Conservation (phyloP, 2,888 invertebrate genomes). For the Chymomyza amoena region DNA sequence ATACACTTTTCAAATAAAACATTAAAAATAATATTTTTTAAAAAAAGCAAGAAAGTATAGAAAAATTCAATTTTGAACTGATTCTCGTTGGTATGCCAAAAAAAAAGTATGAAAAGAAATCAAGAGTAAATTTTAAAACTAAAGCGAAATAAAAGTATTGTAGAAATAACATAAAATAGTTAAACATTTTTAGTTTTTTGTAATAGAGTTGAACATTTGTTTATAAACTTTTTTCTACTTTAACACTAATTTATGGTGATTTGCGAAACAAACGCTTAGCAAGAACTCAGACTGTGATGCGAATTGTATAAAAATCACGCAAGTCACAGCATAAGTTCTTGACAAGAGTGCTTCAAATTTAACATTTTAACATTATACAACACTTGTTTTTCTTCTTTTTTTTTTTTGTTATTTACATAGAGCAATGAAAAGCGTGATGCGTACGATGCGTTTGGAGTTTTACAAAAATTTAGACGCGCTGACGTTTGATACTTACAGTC, state of each 20-base stretch:
- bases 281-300: slow-evolving; percentile 99
- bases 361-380: not conserved
- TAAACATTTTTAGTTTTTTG: not conserved
- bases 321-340: slow-evolving; percentile 90
- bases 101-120: slow-evolving; percentile 8
- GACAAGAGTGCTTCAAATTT: slow-evolving; percentile 76
- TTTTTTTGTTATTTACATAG: not conserved
- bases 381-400: no score
- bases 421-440: not conserved
- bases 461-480: no score
- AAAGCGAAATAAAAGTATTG: slow-evolving; percentile 5
- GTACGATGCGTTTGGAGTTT: not conserved
- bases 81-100: slow-evolving; percentile 72
- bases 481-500: slow-evolving; percentile 46
- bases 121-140: slow-evolving; percentile 10
- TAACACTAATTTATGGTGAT: slow-evolving; percentile 56
- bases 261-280: slow-evolving; percentile 82
- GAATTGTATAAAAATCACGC: slow-evolving; percentile 81
- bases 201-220: not conserved
- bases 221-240: slow-evolving; percentile 6
- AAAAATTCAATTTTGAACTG: slow-evolving; percentile 76
- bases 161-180: not conserved
- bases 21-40: slow-evolving; percentile 6
- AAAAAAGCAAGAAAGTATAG: slow-evolving; percentile 31
- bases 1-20: not conserved